Evolutionary conservation across 2,888 invertebrate species (phyloP), one percentile per base, ranked within the genome.

Genomic region (Aphodius sticticus): DNA sequence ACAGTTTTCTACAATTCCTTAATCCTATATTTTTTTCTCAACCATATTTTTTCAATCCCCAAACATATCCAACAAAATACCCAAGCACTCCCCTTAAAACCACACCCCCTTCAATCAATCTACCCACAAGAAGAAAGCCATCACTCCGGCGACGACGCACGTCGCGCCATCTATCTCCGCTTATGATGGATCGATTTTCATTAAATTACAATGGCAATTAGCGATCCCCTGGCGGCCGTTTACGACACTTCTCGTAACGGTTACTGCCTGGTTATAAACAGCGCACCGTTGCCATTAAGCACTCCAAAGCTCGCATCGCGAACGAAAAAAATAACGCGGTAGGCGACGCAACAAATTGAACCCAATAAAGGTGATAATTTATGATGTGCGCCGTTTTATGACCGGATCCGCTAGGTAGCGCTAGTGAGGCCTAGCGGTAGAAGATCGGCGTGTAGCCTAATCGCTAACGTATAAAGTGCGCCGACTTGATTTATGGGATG

Each of bases 171-270:
- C 53, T 53, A 53, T 53, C 53, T 53, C 53, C 53, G 53, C 53
- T 53, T 53, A 53, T 53, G 53, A 53, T 53, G 53, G 36, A 74
- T 74, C 74, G 74, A 74, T 74, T 74, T 53, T 74, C 74, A 74
- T 74, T 74, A 74, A 74, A 74, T 74, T 74, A 74, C 36, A 74
- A 74, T 74, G 74, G 74, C 74, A 74, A 74, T 74, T 74, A 74
- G 74, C 37, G 35, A 53, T 74, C 74, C 70, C 26, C 70, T 35
- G n/a, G 53, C 53, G 53, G 53, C 53, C 74, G 35, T 74, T 74
- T 36, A 36, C 37, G 37, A 35, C 74, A 36, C n/a, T 35, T 37
- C 74, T n/a, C 15, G 26, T 35, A 71, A 16, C 26, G 35, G 16
- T 26, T 71, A 35, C 71, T 16, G 12, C 74, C 36, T 26, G 14